phyloP scores from a whole-genome alignment of 2,797 vertebrate species.

The Phataginus tricuspis region DNA sequence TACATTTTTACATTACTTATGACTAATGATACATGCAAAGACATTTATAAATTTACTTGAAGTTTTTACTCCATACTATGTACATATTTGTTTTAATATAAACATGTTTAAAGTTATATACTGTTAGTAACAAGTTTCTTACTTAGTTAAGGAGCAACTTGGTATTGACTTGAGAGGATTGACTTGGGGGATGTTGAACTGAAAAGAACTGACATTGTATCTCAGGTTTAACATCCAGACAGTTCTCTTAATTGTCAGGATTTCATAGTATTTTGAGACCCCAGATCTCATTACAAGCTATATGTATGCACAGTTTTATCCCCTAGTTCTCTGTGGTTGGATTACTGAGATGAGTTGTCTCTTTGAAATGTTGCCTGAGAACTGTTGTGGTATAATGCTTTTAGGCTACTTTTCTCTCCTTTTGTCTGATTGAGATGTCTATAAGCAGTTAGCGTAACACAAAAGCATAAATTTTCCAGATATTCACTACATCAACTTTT shows the following conservation, averaged over 20 bases:
- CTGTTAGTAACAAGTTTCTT: not conserved
- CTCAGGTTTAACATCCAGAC: not conserved
- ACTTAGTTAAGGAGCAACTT: not conserved
- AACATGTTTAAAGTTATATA: constrained; percentile 12
- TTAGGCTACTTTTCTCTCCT: not conserved
- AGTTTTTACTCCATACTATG: not conserved
- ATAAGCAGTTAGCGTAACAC: not conserved
- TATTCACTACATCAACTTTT: not conserved
- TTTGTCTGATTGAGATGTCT: not conserved
- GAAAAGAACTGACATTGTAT: not conserved
- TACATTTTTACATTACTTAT: not conserved
- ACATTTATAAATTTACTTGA: not conserved
- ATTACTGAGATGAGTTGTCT: not conserved
- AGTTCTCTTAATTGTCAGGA: not conserved
- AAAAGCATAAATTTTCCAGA: not conserved
- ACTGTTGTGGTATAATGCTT: not conserved
- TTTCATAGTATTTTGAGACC: not conserved
- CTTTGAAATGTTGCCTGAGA: not conserved
- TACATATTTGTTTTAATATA: constrained; percentile 4
- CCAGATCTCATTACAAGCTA: not conserved
- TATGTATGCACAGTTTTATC: not conserved
- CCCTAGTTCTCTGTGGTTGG: not conserved
- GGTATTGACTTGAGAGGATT: not conserved
- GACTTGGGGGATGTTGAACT: not conserved
- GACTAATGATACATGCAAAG: not conserved